phyloP scores from a whole-genome alignment of 1,140 invertebrate genomes.

The Trachelipus rathkii region DNA sequence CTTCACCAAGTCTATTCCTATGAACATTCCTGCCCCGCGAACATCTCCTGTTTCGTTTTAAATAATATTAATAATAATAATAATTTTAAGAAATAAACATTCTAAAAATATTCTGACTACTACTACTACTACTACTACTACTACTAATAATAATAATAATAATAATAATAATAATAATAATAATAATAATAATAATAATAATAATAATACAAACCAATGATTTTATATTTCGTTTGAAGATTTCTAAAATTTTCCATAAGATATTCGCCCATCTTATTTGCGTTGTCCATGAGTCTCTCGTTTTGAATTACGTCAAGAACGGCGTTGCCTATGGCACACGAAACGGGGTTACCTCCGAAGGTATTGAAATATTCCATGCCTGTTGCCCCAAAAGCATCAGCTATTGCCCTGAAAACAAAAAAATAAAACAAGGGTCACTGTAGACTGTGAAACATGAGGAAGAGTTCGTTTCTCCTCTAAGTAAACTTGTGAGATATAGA shows the following conservation, averaged over 20 bases:
- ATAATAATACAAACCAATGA: slow-evolving; percentile 60
- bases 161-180: too few species aligned
- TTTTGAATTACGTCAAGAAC: slow-evolving; percentile 90
- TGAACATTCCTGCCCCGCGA: slow-evolving; percentile 83
- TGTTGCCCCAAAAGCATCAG: slow-evolving; percentile 79
- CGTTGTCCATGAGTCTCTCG: slow-evolving; percentile 78
- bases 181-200: too few species aligned
- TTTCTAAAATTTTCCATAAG: slow-evolving; percentile 65
- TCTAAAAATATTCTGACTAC: too few species aligned
- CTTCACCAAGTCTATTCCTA: slow-evolving; percentile 88
- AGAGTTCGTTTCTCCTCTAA: too few species aligned
- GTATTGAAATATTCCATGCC: slow-evolving; percentile 99
- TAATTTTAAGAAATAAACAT: too few species aligned
- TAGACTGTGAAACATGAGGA: too few species aligned
- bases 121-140: too few species aligned
- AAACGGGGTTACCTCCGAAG: slow-evolving; percentile 97
- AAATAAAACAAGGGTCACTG: too few species aligned
- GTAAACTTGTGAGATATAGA: too few species aligned
- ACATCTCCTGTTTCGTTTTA: slow-evolving; percentile 61
- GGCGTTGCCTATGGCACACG: slow-evolving; percentile 89
- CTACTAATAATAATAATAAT: too few species aligned
- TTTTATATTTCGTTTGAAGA: slow-evolving; percentile 66
- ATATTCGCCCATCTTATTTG: slow-evolving; percentile 72
- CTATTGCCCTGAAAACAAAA: slow-evolving; percentile 64
- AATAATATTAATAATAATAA: too few species aligned